A percentile compares a stretch with the other conserved stretches of the same genome.
These are phyloP conservation scores for Numida meleagris DNA, from an alignment of 2,113 vertebrate genomes.

Conservation along the genomic window DNA sequence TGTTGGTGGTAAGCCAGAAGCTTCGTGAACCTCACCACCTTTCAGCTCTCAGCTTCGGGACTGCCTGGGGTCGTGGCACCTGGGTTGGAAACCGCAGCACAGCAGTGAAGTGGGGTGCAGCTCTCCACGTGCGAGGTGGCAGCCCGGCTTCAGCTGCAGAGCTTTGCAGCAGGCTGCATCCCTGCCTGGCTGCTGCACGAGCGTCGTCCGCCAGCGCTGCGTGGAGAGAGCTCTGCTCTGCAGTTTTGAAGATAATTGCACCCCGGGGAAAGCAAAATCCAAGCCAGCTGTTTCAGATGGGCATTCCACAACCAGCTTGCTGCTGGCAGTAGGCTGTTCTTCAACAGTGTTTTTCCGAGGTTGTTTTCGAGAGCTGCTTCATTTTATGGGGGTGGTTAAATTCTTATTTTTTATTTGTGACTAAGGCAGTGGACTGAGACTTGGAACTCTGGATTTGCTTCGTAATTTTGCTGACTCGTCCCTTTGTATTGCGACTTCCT, in stretches of 20 bases:
- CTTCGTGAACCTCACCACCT: neutral
- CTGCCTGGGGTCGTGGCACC: neutral
- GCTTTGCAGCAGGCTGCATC: neutral
- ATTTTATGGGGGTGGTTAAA: neutral
- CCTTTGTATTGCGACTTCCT: neutral
- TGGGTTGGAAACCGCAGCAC: neutral
- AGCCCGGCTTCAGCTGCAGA: neutral
- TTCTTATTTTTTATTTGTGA: neutral
- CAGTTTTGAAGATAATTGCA: constrained; percentile 41
- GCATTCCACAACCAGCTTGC: neutral
- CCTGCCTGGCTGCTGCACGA: neutral
- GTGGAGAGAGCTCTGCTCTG: neutral
- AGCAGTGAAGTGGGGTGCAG: neutral
- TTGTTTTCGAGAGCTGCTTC: neutral
- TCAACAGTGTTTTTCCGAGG: neutral
- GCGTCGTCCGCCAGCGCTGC: neutral
- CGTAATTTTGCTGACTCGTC: neutral
- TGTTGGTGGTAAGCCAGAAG: neutral
- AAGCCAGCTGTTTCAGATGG: neutral
- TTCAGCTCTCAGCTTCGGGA: neutral
- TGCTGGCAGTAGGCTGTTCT: neutral
- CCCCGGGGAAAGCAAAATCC: constrained; percentile 15
- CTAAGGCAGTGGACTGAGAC: neutral
- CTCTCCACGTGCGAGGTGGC: accelerated
- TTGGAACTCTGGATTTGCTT: neutral